Evolutionary conservation across 2,888 invertebrate genomes (phyloP), one percentile per base, ranked within the genome.

Genomic region (Alcis repandata): DNA sequence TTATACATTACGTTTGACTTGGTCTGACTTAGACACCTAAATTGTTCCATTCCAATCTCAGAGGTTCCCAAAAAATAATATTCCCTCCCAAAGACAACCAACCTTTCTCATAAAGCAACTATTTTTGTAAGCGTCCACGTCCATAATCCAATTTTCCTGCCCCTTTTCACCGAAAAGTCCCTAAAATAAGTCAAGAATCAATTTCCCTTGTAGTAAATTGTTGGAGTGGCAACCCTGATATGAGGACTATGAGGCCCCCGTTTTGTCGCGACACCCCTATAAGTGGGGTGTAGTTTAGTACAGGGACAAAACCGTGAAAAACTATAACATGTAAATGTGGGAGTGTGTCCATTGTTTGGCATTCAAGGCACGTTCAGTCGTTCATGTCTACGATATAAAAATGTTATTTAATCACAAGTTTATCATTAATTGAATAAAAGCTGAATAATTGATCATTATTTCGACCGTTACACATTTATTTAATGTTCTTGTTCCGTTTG

Each of bases 281-380:
- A 79, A 79, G 75, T 73, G 72, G 77, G 70, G 60, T 71, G 74
- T 70, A 71, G 71, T 68, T 59, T 65, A 69, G 73, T 69, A 75
- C 61, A 62, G 73, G 81, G 77, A 76, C 75, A 71, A 76, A 78
- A 71, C 78, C 75, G 75, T 77, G 79, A 84, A 85, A 85, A 84
- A 85, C 85, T 85, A 82, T 82, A 80, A 82, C 81, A 85, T 85
- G 85, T 75, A 74, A 85, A 85, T 84, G 73, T 71, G 69, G 70
- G 57, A 1, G 33, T 19, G 80, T 74, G 66, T 70, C 63, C 83
- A 67, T 76, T 78, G 71, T 69, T 22, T 27, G 13, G n/a, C 11
- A 36, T 36, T 9, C 36, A 9, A 6, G 6, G 3, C 27, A 4
- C 27, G 27, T 27, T 6, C 3, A 6, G 3, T 4, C 17, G 2